A percentile compares a stretch with the other conserved stretches of the same genome.
Conservation (phyloP, 2,888 invertebrate species). For the Agonum fuliginosum region DNA sequence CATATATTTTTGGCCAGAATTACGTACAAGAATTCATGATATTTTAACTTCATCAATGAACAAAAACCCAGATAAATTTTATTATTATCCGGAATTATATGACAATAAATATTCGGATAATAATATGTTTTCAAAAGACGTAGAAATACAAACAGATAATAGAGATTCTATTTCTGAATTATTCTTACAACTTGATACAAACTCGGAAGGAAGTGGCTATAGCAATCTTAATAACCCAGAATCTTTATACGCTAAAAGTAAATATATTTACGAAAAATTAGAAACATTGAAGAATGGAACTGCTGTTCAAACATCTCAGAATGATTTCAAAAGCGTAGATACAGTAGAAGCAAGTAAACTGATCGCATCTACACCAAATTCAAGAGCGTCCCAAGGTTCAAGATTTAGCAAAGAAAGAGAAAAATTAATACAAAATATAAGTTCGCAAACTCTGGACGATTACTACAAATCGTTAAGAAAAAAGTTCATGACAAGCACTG, state of each 20-base stretch:
- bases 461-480: background rate
- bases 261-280: conserved; percentile 12
- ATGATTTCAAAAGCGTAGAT: background rate
- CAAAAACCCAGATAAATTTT: conserved; percentile 45
- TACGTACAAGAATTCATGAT: conserved; percentile 45
- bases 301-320: background rate
- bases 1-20: conserved; percentile 60
- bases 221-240: background rate
- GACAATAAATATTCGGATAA: conserved; percentile 29
- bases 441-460: background rate
- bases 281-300: background rate
- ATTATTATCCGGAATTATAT: conserved; percentile 36
- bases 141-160: conserved; percentile 31
- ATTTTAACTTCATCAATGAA: conserved; percentile 13
- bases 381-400: background rate
- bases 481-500: conserved; percentile 42
- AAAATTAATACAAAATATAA: background rate
- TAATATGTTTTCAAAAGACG: conserved; percentile 28
- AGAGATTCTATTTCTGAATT: conserved; percentile 10
- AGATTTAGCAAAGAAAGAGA: background rate
- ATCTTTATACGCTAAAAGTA: conserved; percentile 9
- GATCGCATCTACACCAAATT: background rate
- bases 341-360: background rate
- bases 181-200: background rate
- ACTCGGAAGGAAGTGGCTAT: conserved; percentile 15